Evolutionary conservation across 2,113 vertebrate species (phyloP).

Genomic region (Falcunculus frontatus): DNA sequence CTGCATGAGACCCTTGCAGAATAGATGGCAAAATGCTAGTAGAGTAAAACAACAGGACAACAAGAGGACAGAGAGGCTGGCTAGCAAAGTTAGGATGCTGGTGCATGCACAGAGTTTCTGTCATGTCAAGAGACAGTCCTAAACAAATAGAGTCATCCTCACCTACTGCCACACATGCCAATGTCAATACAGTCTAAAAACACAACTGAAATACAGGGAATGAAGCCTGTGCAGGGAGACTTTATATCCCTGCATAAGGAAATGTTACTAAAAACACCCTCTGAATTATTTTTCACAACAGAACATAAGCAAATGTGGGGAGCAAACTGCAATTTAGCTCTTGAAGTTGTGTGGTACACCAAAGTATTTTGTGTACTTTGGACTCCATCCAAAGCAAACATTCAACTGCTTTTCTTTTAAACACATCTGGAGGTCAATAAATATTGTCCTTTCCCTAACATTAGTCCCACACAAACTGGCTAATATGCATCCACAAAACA

Average conservation of each 20-base stretch:
- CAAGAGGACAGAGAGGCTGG: not conserved
- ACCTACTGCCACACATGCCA: not conserved
- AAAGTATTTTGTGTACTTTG: not conserved
- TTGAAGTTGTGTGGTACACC: not conserved
- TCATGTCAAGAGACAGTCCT: not conserved
- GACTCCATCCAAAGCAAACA: constrained; percentile 18
- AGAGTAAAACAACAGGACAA: not conserved
- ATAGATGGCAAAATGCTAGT: not conserved
- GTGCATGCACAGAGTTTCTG: not conserved
- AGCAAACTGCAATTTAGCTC: not conserved
- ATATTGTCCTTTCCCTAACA: not conserved
- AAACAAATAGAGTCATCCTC: not conserved
- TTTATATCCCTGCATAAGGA: not conserved
- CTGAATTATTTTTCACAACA: not conserved
- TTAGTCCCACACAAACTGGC: not conserved
- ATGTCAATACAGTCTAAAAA: not conserved
- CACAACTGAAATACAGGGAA: not conserved
- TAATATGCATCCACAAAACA: not conserved
- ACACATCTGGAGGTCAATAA: not conserved
- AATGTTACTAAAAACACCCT: not conserved
- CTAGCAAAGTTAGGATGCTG: not conserved
- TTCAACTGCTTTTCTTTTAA: not conserved
- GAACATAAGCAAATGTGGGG: not conserved
- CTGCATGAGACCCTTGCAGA: not conserved
- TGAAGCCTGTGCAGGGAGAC: not conserved